Evolutionary conservation across 92 coral and sea anemone genomes (phyloP), one percentile per base, ranked within the genome.

Genomic region (Phenganax marumi): DNA sequence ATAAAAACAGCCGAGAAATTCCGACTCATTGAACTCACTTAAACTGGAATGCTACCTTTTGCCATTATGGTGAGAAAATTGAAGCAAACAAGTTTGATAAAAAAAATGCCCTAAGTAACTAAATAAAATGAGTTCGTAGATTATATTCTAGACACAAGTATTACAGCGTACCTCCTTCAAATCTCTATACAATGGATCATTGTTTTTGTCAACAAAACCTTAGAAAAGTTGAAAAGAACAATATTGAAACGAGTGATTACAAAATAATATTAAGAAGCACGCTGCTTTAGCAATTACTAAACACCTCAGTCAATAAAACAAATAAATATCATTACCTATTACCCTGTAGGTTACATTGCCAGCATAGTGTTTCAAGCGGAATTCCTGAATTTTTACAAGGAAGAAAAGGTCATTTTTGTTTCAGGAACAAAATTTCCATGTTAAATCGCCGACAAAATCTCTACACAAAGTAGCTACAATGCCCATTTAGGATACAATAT

Each of bases 141-240:
- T 7, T 26, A 70, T 47, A 70, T 12, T 10, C 2, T 13, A 25
- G 13, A 7, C 76, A 4, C 61, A 55, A 0, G 22, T 14, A n/a
- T 10, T 39, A 21, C 19, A 0, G 3, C 89, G 55, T 85, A 96
- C 99, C 89, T 96, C 99, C 70, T 96, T 96, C 47, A 96, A 81
- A 86, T 96, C 99, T 80, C 99, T 83, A 85, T 87, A 96, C 53
- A 96, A 83, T 13, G 93, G 96, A 85, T 96, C 92, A 84, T 96
- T 96, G 89, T 96, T 96, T 84, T 96, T 96, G 93, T 96, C 97
- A 75, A 96, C 86, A 77, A 96, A 96, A 48, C 99, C 99, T 96
- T 8, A 65, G 33, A 57, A 17, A 52, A 21, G 16, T 16, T 8
- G 62, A 49, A 53, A 21, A 23, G 5, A 33, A n/a, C n/a, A n/a